Base-by-base conservation (phyloP, 2,888 invertebrate genomes). In the Scaptomyza caliginosa region DNA sequence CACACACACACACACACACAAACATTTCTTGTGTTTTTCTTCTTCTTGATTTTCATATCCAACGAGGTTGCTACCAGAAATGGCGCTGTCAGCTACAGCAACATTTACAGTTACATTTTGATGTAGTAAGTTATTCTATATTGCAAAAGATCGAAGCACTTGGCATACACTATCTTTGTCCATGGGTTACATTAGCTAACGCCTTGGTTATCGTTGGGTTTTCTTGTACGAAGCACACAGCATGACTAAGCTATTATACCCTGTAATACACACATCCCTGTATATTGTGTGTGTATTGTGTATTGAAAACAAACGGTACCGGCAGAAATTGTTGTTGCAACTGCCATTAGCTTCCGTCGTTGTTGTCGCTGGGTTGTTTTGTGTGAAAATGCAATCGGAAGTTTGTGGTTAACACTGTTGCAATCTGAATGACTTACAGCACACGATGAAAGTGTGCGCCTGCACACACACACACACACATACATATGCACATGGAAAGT, bases 321-420 rank as follows among this genome's bases (percentile, higher is more conserved):
- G 46, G 13, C 32, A 46, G n/a, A 46, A 46, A 32, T 32, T 32
- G 21, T 46, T 32, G 46, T 21, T 34, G 46, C 13, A 32, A 32
- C 32, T 54, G 55, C 30, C 49, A 42, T 51, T 52, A 65, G 56
- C 43, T 32, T 28, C 36, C 39, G 51, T 43, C 57, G 64, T 34
- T 56, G 76, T 57, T 62, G 43, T 43, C 21, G 24, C 6, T 68
- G 54, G 40, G 52, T 42, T 42, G 42, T 54, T 66, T 55, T 69
- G 69, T 59, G 74, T 67, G 73, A 63, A 77, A 74, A 74, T 56
- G 78, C 65, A 74, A 74, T 74, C 74, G 74, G 65, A 77, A 78
- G 74, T 74, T 74, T 78, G 69, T 55, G 74, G 74, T 58, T 69
- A 74, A 74, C 74, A 74, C 69, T 74, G 78, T 74, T 74, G 74